These are phyloP conservation scores for Acipenser oxyrinchus DNA, from an alignment of 2,797 vertebrate genomes.

Conservation along the genomic window DNA sequence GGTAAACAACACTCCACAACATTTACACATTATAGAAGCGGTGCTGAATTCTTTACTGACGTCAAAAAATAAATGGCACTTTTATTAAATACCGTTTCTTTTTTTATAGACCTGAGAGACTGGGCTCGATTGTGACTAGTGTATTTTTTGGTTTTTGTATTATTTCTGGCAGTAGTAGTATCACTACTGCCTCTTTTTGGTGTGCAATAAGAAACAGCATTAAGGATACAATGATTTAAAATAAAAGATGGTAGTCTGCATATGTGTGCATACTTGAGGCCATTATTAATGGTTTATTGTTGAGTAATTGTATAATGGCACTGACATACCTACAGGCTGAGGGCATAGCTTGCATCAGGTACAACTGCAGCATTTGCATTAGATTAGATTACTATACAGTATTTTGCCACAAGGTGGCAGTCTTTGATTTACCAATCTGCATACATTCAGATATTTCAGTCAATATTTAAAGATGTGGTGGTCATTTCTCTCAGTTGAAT, in stretches of 20 bases:
- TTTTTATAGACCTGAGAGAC: not conserved
- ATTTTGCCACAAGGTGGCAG: conserved; percentile 30
- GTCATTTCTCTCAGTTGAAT: conserved; percentile 27
- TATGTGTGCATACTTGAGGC: too few species aligned
- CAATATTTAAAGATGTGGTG: conserved; percentile 31
- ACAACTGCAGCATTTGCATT: too few species aligned
- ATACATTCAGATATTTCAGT: not conserved
- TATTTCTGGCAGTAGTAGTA: too few species aligned
- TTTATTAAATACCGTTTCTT: not conserved
- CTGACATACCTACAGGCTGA: too few species aligned
- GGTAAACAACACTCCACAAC: not conserved
- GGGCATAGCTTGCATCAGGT: too few species aligned
- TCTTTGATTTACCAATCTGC: conserved; percentile 21
- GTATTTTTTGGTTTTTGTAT: not conserved
- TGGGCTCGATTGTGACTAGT: not conserved
- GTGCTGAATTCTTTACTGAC: not conserved
- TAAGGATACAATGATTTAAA: too few species aligned
- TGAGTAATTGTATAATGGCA: too few species aligned
- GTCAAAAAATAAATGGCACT: not conserved
- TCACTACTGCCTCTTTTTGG: too few species aligned
- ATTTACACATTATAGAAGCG: not conserved
- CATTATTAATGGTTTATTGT: too few species aligned
- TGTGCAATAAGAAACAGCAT: too few species aligned
- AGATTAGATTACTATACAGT: not conserved
- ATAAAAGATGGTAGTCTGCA: too few species aligned